A percentile compares a stretch with the other conserved stretches of the same genome.
Evolutionary conservation across 2,888 invertebrate genomes (phyloP).

Genomic region (Drosophila koepferae): DNA sequence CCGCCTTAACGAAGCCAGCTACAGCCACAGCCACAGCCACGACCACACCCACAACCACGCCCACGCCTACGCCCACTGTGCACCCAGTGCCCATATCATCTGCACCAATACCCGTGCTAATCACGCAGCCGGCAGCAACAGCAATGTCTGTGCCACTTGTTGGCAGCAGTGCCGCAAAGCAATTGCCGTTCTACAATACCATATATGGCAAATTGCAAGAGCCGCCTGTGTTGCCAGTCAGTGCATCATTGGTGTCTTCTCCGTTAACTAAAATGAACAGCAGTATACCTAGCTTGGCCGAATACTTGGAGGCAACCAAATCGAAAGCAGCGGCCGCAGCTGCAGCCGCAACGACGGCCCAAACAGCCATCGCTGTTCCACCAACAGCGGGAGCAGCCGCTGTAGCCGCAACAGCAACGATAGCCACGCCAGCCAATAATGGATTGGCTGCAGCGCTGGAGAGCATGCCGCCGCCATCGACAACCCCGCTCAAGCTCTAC

Average conservation of each 20-base stretch:
- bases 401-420: neutral
- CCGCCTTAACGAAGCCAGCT: slow-evolving; percentile 6
- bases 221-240: slow-evolving; percentile 51
- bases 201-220: slow-evolving; percentile 86
- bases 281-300: slow-evolving; percentile 75
- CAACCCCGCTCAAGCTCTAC: slow-evolving; percentile 75
- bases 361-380: slow-evolving; percentile 10
- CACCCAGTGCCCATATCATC: slow-evolving; percentile 40
- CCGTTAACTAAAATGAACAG: slow-evolving; percentile 32
- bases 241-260: slow-evolving; percentile 12
- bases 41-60: too few species aligned
- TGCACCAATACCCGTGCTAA: slow-evolving; percentile 65
- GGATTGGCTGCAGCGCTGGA: slow-evolving; percentile 35
- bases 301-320: slow-evolving; percentile 83
- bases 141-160: slow-evolving; percentile 18
- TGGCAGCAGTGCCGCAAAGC: slow-evolving; percentile 30
- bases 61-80: slow-evolving; percentile 2
- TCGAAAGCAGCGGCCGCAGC: slow-evolving; percentile 42
- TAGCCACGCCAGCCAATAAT: slow-evolving; percentile 15
- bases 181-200: slow-evolving; percentile 83
- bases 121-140: slow-evolving; percentile 59
- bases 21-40: neutral
- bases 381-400: slow-evolving; percentile 7
- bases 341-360: slow-evolving; percentile 15
- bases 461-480: slow-evolving; percentile 60